Evolutionary conservation across 2,888 invertebrate genomes (phyloP), one percentile per base, ranked within the genome.

Genomic region (Napeogenes sylphis): DNA sequence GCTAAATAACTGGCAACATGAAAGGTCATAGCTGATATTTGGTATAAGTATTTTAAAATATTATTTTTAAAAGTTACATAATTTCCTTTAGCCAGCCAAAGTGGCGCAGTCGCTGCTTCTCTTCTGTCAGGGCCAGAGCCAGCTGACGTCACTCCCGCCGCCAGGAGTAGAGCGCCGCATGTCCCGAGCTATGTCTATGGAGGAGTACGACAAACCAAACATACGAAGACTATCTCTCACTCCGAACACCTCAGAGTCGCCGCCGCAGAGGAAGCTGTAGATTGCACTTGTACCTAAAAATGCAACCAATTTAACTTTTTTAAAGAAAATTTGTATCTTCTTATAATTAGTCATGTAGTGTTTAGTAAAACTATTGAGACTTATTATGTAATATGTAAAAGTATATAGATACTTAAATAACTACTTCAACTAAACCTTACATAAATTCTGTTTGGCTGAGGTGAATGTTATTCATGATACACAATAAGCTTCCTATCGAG

Each of bases 61-160:
- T 5, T 2, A 12, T 30, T 21, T 3, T 51, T 21, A 47, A 47
- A n/a, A 4, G 6, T 47, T 47, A 47, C 33, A 35, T 21, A 2
- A 53, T 46, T 10, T 64, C 46, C 62, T 81, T 0, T 91, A 97
- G 97, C 96, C 97, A 10, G 95, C 95, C 38, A 96, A 96, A 82
- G 93, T 97, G 64, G 94, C 96, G 38, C 96, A 97, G 77, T 95
- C 96, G 59, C 92, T 97, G 77, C 92, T 97, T 68, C 93, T 97
- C 62, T 96, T 97, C 92, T 95, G 96, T 87, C 97, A 97, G 83
- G 97, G 97, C 1, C 94, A 96, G 80, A 97, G 97, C 2, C 87
- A 94, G 68, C 91, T 96, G 76, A 96, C 96, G 54, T 96, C 96
- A 0, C 93, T 96, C 53, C 94, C 95, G 1, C 93, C 96, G 84